Evolutionary conservation across 2,797 vertebrate species (phyloP), one percentile per base, ranked within the genome.

Genomic region (Tiaroga cobitis): DNA sequence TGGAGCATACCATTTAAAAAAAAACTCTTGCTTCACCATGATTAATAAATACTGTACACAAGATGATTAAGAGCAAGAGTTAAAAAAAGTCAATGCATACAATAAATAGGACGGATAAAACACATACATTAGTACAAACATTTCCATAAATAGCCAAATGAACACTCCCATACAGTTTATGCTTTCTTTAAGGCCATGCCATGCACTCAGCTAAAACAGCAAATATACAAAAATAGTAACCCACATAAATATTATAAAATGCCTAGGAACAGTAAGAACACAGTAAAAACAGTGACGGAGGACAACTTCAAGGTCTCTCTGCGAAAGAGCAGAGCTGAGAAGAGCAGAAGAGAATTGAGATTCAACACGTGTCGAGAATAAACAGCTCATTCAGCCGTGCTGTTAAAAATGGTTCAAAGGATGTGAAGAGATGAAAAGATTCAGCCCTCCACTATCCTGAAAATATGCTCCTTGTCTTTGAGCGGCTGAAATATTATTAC

Each of bases 381-480:
- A 26, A 54, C 34, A 13, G 41, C 59, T 37, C 73, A 77, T 83
- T 67, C 32, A 39, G 13, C 4, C 15, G 8, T 41, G 26, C 16
- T 3, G 6, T 41, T 81, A 69, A 80, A 46, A 69, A 18, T 8
- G 34, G 51, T 19, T 82, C n/a, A 73, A 63, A 79, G 59, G 39
- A 67, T 49, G 43, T 11, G 43, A 67, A 34, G 43, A 68, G 19
- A 80, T 67, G 29, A 80, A 49, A 68, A 51, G 63, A 80, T n/a
- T 32, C 41, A 51, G 29, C 11, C 63, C 2, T 68, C 41, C 63
- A 37, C 61, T 34, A 43, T 80, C 21, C 37, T 69, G 46, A 81
- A 81, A 68, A 67, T 51, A 29, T 81, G 49, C 65, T 39, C 34
- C 46, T 81, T 56, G 43, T 51, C 29, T 67, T 67, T 67, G 39